Percentiles rank a stretch among this genome's conserved stretches.
Evolutionary conservation across 2,113 vertebrate genomes (phyloP).

Genomic region (Nymphicus hollandicus): DNA sequence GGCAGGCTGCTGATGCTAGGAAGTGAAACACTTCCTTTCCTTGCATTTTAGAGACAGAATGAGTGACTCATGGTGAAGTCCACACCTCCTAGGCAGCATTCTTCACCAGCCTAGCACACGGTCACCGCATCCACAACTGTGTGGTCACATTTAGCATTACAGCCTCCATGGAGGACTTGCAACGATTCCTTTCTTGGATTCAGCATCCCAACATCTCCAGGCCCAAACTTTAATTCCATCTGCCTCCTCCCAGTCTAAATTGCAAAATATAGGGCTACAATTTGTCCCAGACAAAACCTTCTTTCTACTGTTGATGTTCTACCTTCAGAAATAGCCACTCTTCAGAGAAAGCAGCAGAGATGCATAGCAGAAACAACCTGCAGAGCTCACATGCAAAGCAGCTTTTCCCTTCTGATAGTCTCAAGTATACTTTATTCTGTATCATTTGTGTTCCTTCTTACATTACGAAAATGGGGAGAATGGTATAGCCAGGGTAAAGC

Average conservation of each 20-base stretch:
- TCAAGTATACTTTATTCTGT: background rate
- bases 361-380: fast-evolving
- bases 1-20: background rate
- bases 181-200: background rate
- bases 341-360: background rate
- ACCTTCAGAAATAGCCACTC: background rate
- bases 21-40: background rate
- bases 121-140: background rate
- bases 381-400: background rate
- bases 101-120: background rate
- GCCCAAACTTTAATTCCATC: background rate
- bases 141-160: background rate
- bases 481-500: background rate
- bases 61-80: background rate
- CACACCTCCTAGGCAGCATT: background rate
- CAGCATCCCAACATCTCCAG: background rate
- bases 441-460: background rate
- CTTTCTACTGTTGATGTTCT: background rate
- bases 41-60: background rate
- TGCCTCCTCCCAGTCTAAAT: background rate
- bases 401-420: background rate
- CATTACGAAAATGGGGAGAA: background rate
- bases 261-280: background rate
- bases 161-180: background rate
- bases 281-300: background rate